Base-by-base conservation (phyloP, 1,140 invertebrate genomes). In the Papilio glaucus region DNA sequence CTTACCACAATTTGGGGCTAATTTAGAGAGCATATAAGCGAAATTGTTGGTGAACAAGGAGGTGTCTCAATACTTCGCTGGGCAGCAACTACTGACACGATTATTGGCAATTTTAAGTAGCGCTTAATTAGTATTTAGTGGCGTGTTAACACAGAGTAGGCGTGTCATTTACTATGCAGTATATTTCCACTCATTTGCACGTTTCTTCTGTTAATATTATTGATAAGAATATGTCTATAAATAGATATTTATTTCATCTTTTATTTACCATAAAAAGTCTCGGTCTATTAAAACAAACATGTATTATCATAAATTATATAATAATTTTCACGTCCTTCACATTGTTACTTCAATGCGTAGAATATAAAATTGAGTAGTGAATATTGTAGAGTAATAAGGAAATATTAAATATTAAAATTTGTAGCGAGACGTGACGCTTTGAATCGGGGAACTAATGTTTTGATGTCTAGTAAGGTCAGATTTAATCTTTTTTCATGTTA, bases 321-420 rank as follows among this genome's bases (percentile, higher is more conserved):
- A 18, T 45, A 45, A 18, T 45, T 15, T 45, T 45, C n/a, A 42
- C 12, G 41, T 42, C n/a, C n/a, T 45, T 45, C 6, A 18, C n/a
- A 15, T 18, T 15, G 6, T 45, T 45, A 33, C 29, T 33, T 33
- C 2, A 7, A 45, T 45, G 42, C 15, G 4, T 45, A 45, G 42
- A 45, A 45, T 45, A 45, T 45, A 4, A 18, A 18, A 18, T 45
- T 6, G 6, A 45, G 42, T 45, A 45, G 15, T 45, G 13, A 41
- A 41, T 45, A 45, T 45, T 45, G 42, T 5, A 45, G 15, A 45
- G n/a, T 45, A 45, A 45, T 45, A 45, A 45, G 42, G 42, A 45
- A 45, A 6, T 45, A 45, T 45, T 41, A 7, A 4, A 5, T 15
- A 15, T 45, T 42, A 42, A 42, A 42, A 1, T n/a, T n/a, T 33